Evolutionary conservation across 1,140 invertebrate species (phyloP).

Genomic region (Lerema accius): DNA sequence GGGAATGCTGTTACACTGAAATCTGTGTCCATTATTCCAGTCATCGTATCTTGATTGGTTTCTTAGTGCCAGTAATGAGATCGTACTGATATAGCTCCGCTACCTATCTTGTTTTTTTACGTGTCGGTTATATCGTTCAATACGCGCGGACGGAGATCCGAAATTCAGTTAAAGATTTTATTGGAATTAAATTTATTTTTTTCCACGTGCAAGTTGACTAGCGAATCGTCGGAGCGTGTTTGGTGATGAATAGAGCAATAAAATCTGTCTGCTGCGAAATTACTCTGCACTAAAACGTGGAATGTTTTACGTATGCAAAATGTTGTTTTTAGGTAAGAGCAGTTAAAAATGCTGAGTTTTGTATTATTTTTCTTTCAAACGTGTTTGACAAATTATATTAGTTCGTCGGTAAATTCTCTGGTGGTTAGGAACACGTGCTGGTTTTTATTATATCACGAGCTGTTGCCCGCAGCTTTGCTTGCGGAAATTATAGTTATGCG

Average conservation of each 20-base stretch:
- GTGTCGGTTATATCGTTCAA: conserved; percentile 33
- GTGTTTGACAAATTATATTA: conserved; percentile 35
- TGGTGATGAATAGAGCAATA: conserved; percentile 32
- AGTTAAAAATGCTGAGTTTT: conserved; percentile 9
- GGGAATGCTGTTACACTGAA: conserved; percentile 41
- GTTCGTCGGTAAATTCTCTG: conserved; percentile 16
- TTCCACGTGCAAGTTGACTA: conserved; percentile 21
- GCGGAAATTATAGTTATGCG: too few species aligned
- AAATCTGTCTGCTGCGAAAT: conserved; percentile 33
- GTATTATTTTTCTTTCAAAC: conserved; percentile 35
- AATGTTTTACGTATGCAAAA: conserved; percentile 22
- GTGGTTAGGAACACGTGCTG: conserved; percentile 27
- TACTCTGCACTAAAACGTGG: conserved; percentile 24
- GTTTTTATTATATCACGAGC: too few species aligned
- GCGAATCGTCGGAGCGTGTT: conserved; percentile 15
- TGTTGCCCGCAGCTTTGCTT: too few species aligned
- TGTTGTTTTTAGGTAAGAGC: not conserved
- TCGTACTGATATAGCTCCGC: conserved; percentile 41
- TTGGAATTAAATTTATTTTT: conserved; percentile 44
- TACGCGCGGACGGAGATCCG: conserved; percentile 31
- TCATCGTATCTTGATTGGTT: conserved; percentile 50
- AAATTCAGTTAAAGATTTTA: conserved; percentile 45
- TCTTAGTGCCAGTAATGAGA: conserved; percentile 52
- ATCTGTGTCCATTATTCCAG: conserved; percentile 45
- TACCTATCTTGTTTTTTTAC: conserved; percentile 30